A percentile compares a stretch with the other conserved stretches of the same genome.
phyloP scores from a whole-genome alignment of 2,888 invertebrate species.

The Amiota communis region DNA sequence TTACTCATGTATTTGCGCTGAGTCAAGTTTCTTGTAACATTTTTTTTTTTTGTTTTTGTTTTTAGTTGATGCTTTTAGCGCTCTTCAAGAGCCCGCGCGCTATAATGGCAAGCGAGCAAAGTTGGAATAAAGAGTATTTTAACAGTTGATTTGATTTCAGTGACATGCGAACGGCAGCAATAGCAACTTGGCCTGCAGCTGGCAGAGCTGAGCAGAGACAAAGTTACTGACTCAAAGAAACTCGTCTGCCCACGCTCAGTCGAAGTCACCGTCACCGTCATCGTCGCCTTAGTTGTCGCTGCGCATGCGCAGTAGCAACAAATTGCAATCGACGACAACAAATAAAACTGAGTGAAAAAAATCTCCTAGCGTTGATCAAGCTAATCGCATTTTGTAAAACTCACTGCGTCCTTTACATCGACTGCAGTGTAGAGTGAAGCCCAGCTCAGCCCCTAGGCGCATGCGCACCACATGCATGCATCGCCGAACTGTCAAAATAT shows the following conservation, averaged over 20 bases:
- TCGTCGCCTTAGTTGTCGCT: conserved; percentile 26
- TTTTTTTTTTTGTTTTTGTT: neutral
- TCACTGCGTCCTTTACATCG: neutral
- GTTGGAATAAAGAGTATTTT: conserved; percentile 52
- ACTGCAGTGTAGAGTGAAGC: conserved; percentile 11
- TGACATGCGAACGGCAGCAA: conserved; percentile 60
- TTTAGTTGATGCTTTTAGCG: neutral
- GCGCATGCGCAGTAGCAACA: conserved; percentile 59
- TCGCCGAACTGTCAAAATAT: conserved; percentile 62
- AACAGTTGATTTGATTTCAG: conserved; percentile 65
- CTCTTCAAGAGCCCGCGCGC: neutral
- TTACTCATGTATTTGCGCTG: conserved; percentile 16
- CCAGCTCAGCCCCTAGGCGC: conserved; percentile 50
- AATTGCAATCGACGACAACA: conserved; percentile 15
- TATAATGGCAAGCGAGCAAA: neutral
- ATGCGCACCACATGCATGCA: conserved; percentile 50
- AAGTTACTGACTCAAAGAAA: conserved; percentile 29
- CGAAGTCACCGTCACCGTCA: conserved; percentile 19
- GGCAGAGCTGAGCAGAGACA: conserved; percentile 27
- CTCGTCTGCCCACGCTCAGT: conserved; percentile 52
- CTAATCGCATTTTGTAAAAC: conserved; percentile 39
- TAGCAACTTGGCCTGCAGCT: conserved; percentile 26
- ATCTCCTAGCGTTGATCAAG: neutral
- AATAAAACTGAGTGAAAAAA: neutral
- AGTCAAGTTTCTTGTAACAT: neutral